These are phyloP conservation scores for Xiphydria camelus DNA, from an alignment of 2,888 invertebrate species.

Conservation along the genomic window DNA sequence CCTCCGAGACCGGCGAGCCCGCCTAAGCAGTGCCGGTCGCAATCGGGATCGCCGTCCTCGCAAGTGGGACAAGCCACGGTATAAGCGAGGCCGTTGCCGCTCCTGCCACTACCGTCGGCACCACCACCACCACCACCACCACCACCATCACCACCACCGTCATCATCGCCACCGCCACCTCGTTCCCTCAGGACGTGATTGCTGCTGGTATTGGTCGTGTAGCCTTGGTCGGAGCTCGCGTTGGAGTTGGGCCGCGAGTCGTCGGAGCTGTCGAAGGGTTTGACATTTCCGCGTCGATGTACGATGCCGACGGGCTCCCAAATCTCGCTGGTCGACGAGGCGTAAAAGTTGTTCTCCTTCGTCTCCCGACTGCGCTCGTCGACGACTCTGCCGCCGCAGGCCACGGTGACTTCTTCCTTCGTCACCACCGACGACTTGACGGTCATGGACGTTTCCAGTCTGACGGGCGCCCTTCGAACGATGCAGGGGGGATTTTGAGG, in stretches of 20 bases:
- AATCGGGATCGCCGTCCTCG: slow-evolving; percentile 35
- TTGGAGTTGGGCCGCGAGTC: slow-evolving; percentile 54
- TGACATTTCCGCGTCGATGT: slow-evolving; percentile 47
- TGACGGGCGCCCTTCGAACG: slow-evolving; percentile 64
- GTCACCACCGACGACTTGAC: slow-evolving; percentile 73
- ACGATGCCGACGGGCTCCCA: slow-evolving; percentile 64
- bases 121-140: too few relatives aligned
- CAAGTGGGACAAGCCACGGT: slow-evolving; percentile 38
- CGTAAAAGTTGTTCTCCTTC: slow-evolving; percentile 72
- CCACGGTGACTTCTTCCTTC: slow-evolving; percentile 72
- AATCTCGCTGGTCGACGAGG: slow-evolving; percentile 68
- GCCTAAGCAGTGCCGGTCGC: slow-evolving; percentile 42
- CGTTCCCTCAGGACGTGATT: slow-evolving; percentile 48
- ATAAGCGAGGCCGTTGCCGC: too few relatives aligned
- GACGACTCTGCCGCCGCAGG: slow-evolving; percentile 68
- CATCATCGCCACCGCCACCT: slow-evolving; percentile 38
- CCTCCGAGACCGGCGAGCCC: slow-evolving; percentile 38
- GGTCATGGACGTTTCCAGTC: slow-evolving; percentile 71
- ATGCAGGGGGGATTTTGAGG: too few relatives aligned
- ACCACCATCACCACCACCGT: too few relatives aligned
- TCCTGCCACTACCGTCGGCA: too few relatives aligned
- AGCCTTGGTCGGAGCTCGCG: slow-evolving; percentile 55
- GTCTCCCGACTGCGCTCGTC: slow-evolving; percentile 72
- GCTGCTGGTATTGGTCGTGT: slow-evolving; percentile 52
- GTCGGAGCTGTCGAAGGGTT: slow-evolving; percentile 54